These are phyloP conservation scores for Basileuterus tristriatus DNA, from an alignment of 2,797 vertebrate species.

Conservation along the genomic window DNA sequence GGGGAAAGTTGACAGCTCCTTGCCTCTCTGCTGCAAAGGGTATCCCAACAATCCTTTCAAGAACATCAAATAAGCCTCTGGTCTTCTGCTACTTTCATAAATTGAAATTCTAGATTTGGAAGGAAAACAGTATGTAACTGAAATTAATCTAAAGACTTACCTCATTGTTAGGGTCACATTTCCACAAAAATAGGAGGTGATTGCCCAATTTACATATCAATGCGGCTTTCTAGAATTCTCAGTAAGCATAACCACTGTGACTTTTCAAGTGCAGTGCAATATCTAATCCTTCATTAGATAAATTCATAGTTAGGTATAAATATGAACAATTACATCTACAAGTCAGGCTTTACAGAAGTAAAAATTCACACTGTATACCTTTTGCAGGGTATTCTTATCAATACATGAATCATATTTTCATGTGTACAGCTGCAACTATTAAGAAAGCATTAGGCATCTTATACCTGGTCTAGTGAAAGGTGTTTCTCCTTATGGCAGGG, in stretches of 20 bases:
- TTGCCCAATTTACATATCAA: neutral
- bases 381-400: neutral
- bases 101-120: neutral
- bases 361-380: neutral
- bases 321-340: neutral
- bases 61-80: neutral
- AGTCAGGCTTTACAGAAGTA: neutral
- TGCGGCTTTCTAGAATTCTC: neutral
- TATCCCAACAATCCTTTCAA: neutral
- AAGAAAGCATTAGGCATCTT: neutral
- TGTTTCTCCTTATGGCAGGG: neutral
- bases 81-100: neutral
- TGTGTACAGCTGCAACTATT: neutral
- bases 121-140: neutral
- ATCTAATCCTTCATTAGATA: neutral
- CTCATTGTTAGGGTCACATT: neutral
- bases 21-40: fast-evolving
- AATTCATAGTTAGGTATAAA: neutral
- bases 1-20: neutral
- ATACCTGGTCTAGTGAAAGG: neutral
- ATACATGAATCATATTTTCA: neutral
- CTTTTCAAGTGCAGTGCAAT: neutral
- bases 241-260: neutral
- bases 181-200: neutral
- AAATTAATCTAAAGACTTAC: neutral